These are phyloP conservation scores for Aurelia sp. DNA, from an alignment of 30 jellyfish, hydroid and myxozoan genomes.

Conservation along the genomic window DNA sequence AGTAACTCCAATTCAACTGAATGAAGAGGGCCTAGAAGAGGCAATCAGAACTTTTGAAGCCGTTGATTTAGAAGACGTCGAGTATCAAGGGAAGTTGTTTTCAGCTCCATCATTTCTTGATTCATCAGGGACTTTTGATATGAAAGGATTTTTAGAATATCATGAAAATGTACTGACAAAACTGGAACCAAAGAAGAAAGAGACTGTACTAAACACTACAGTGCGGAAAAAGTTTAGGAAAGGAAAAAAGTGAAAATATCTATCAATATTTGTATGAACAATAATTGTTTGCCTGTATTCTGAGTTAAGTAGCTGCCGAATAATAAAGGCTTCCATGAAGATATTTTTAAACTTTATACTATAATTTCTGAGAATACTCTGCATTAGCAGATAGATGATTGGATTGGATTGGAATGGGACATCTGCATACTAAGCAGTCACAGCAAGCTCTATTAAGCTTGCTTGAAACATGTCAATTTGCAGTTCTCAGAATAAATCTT, in stretches of 20 bases:
- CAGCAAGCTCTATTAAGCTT: no score
- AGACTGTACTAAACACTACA: conserved; percentile 18
- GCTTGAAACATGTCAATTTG: no score
- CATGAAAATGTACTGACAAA: conserved; percentile 29
- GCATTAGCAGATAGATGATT: no score
- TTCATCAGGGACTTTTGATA: conserved; percentile 43
- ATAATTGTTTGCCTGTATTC: background rate
- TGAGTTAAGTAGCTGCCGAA: no score
- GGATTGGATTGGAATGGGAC: no score
- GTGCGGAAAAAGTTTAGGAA: conserved; percentile 15
- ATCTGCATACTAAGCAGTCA: no score
- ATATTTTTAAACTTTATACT: no score
- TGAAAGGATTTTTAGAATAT: conserved; percentile 42
- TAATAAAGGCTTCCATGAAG: no score
- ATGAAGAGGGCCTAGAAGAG: conserved; percentile 38
- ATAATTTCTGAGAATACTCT: no score
- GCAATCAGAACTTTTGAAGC: conserved; percentile 44
- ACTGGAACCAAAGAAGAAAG: conserved; percentile 28
- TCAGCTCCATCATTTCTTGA: conserved; percentile 44
- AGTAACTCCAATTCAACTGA: conserved; percentile 71
- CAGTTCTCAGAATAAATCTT: no score
- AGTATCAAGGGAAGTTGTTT: background rate
- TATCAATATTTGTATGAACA: background rate
- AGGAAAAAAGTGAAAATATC: conserved; percentile 17
- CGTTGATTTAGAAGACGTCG: conserved; percentile 36